Base-by-base conservation (phyloP, 2,888 invertebrate species). In the Scaptodrosophila latifasciaeformis region DNA sequence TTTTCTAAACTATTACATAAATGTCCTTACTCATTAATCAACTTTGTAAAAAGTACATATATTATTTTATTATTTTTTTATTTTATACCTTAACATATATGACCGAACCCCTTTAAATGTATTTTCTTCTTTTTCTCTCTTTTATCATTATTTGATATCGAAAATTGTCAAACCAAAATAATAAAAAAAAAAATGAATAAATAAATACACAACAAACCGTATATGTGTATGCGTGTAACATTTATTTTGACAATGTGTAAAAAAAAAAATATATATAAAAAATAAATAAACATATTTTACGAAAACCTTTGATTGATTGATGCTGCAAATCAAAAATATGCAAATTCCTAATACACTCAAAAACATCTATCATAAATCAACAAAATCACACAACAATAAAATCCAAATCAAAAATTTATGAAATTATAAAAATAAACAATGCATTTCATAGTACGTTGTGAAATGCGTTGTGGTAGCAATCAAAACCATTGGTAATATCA, bases 391-490 rank as follows among this genome's bases (percentile, higher is more conserved):
- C 49, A 51, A 44, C 43, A 17, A 17, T 9, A 37, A 37, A 54
- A 49, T 43, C 29, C 44, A 15, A 44, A 49, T 48, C 17, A 46
- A 48, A 44, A 45, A 31, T 27, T n/a, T 17, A 17, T 27, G 13
- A 6, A 12, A n/a, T 27, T 15, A 21, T 29, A 43, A 43, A 27
- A 27, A 24, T 24, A 27, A 9, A 19, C 13, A 12, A n/a, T 13
- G 7, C 9, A 45, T 27, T 27, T 34, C 48, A 49, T 67, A 99
- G 96, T 98, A 99, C 91, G 99, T 99, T 90, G 99, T 99, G 87
- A 98, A 99, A 92, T 99, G 99, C 92, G 99, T 97, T 90, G 96
- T 97, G 90, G 97, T 97, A 89, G 97, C 97, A 85, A 95, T 97
- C 89, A 96, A 96, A 92, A 97, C 97, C 86, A 97, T 97, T 91